phyloP scores from a whole-genome alignment of 2,113 vertebrate genomes.

The Apus apus region DNA sequence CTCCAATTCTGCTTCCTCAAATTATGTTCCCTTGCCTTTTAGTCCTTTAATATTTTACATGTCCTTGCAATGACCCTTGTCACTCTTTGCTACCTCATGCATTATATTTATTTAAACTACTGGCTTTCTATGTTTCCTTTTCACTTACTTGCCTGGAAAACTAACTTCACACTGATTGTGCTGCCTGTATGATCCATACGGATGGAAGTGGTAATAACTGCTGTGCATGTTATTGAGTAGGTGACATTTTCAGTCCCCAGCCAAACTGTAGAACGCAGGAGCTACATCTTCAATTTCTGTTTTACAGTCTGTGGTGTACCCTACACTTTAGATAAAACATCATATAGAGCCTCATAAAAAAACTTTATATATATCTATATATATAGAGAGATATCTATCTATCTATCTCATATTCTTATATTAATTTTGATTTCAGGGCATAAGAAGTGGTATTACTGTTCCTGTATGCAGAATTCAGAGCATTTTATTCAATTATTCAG shows the following conservation, averaged over 20 bases:
- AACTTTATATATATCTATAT: too few relatives aligned
- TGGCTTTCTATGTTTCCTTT: background rate
- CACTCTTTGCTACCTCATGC: constrained; percentile 3
- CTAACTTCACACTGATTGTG: background rate
- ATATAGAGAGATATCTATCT: too few relatives aligned
- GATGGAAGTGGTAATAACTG: background rate
- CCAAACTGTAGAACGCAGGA: background rate
- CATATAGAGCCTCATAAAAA: background rate
- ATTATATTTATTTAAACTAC: background rate
- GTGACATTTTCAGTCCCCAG: background rate
- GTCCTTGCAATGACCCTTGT: constrained; percentile 9
- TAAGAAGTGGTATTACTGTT: background rate
- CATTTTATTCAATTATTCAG: background rate
- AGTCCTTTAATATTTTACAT: background rate
- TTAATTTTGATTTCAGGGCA: background rate
- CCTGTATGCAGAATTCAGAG: background rate
- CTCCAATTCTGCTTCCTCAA: constrained; percentile 21
- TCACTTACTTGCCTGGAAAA: background rate
- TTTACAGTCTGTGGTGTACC: background rate
- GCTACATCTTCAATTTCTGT: background rate
- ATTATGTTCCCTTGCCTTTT: background rate
- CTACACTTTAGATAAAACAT: background rate
- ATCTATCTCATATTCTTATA: background rate
- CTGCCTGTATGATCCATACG: background rate
- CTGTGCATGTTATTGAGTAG: background rate